phyloP scores from a whole-genome alignment of 2,888 invertebrate genomes.

The Arctia plantaginis region DNA sequence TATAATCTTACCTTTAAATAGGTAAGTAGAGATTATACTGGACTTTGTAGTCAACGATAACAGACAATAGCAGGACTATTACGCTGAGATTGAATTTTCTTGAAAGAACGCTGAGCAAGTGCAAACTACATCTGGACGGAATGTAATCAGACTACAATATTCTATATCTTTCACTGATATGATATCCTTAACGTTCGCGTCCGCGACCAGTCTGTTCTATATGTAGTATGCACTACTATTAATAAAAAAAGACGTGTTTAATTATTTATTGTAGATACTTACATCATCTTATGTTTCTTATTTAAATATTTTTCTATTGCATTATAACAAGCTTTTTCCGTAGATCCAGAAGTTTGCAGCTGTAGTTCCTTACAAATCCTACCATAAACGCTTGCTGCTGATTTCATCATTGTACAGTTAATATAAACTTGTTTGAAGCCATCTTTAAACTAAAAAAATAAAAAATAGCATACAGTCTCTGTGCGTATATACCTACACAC shows the following conservation, averaged over 20 bases:
- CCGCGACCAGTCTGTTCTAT: neutral
- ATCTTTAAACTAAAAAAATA: constrained; percentile 78
- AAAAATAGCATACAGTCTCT: neutral
- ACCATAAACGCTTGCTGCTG: constrained; percentile 92
- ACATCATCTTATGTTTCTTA: constrained; percentile 90
- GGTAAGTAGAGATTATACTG: neutral
- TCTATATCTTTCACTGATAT: neutral
- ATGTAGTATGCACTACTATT: neutral
- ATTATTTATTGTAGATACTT: constrained; percentile 63
- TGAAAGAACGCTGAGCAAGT: neutral
- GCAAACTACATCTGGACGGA: neutral
- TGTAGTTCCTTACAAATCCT: constrained; percentile 91
- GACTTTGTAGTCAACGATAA: neutral
- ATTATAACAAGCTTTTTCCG: constrained; percentile 88
- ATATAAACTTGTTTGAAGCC: constrained; percentile 89
- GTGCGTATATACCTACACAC: neutral
- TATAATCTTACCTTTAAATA: neutral
- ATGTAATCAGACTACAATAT: neutral
- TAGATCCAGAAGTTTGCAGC: constrained; percentile 84
- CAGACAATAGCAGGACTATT: too few species aligned
- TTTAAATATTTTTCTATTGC: constrained; percentile 90
- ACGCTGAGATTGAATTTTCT: neutral
- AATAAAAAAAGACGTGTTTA: neutral
- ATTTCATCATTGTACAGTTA: constrained; percentile 96
- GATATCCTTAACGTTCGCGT: too few species aligned